These are phyloP conservation scores for Crocuta crocuta DNA, from an alignment of 2,113 vertebrate species.

Conservation along the genomic window DNA sequence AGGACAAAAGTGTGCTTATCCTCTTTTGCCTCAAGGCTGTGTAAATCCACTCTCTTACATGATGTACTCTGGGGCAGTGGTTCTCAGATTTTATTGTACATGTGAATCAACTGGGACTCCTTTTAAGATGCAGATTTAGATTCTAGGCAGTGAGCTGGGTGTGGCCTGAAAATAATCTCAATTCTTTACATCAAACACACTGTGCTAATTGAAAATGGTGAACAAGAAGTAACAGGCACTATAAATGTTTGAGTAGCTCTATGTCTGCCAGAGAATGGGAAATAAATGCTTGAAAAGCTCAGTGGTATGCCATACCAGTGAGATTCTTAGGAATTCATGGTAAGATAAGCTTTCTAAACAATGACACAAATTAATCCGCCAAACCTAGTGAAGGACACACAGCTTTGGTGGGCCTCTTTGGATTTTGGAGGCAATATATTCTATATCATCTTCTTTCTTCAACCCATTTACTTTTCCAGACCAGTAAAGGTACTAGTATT, in stretches of 20 bases:
- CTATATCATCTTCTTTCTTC: not conserved
- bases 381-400: not conserved
- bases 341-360: not conserved
- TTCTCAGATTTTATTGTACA: not conserved
- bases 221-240: not conserved
- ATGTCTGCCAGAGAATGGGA: not conserved
- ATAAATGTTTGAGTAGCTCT: not conserved
- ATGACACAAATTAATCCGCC: not conserved
- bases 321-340: not conserved
- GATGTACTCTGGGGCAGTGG: not conserved
- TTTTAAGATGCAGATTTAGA: not conserved
- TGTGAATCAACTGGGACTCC: not conserved
- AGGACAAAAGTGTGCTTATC: not conserved
- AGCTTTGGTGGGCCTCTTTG: not conserved
- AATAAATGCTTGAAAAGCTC: not conserved
- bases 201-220: not conserved
- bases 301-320: not conserved
- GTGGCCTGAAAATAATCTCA: not conserved
- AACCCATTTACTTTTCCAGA: not conserved
- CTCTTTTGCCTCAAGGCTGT: not conserved
- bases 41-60: not conserved
- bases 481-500: not conserved
- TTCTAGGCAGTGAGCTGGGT: not conserved
- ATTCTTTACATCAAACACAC: not conserved
- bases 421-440: not conserved